Conservation (phyloP, 2,113 vertebrate species). For the Apaloderma vittatum region DNA sequence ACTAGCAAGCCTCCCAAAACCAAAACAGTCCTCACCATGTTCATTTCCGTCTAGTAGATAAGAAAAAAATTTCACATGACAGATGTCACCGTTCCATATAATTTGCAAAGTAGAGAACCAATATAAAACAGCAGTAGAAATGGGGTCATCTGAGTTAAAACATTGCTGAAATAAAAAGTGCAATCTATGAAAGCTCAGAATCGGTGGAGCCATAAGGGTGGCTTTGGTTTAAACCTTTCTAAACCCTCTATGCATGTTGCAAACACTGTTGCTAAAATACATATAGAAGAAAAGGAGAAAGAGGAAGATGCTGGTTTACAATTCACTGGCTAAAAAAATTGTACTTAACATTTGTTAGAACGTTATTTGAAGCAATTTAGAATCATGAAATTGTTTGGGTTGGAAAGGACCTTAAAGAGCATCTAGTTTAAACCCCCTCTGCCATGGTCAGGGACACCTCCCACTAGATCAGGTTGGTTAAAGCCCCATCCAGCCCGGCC, state of each 20-base stretch:
- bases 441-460: too few relatives aligned
- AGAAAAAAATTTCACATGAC: background rate
- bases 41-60: background rate
- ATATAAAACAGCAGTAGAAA: background rate
- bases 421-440: too few relatives aligned
- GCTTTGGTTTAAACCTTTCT: background rate
- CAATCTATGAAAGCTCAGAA: background rate
- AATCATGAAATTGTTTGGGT: too few relatives aligned
- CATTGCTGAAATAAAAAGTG: background rate
- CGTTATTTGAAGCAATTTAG: background rate
- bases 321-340: background rate
- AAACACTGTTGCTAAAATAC: background rate
- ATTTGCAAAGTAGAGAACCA: background rate
- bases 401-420: too few relatives aligned
- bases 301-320: background rate
- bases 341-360: background rate
- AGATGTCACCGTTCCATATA: background rate
- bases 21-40: background rate
- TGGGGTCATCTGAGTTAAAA: background rate
- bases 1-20: background rate
- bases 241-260: background rate
- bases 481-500: too few relatives aligned
- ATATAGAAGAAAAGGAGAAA: background rate
- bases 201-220: background rate
- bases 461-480: too few relatives aligned